Conservation (phyloP, 2,797 vertebrate genomes). For the Enteromius thamalakanensis region DNA sequence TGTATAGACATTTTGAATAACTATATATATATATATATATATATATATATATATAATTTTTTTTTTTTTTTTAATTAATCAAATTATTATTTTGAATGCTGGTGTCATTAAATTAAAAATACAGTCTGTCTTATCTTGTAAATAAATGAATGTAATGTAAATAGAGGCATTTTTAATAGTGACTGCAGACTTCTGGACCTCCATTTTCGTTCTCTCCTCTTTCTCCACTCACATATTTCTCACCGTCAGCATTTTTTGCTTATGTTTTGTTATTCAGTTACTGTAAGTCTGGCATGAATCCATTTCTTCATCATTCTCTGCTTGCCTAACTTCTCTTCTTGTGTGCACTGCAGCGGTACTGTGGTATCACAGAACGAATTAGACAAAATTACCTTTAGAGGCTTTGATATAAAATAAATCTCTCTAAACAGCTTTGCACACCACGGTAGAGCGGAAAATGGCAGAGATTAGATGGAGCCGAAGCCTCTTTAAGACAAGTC, state of each 20-base stretch:
- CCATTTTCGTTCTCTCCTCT: background rate
- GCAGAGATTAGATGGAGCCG: slow-evolving; percentile 43
- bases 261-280: background rate
- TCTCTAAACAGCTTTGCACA: slow-evolving; percentile 45
- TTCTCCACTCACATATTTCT: background rate
- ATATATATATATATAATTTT: too few relatives aligned
- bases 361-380: slow-evolving; percentile 1
- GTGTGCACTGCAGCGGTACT: background rate
- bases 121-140: background rate
- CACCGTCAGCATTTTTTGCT: background rate
- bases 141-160: background rate
- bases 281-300: background rate
- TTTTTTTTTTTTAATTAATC: too few relatives aligned
- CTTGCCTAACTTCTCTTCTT: background rate
- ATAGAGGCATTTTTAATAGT: background rate
- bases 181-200: background rate
- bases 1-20: background rate
- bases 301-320: background rate
- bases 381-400: slow-evolving; percentile 32
- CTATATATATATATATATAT: too few relatives aligned
- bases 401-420: slow-evolving; percentile 48
- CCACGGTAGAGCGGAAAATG: slow-evolving; percentile 30
- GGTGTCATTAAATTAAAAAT: background rate
- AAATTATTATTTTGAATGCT: background rate
- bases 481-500: too few relatives aligned